Base-by-base conservation (phyloP, 2,113 vertebrate species). In the Pterocles burchelli region DNA sequence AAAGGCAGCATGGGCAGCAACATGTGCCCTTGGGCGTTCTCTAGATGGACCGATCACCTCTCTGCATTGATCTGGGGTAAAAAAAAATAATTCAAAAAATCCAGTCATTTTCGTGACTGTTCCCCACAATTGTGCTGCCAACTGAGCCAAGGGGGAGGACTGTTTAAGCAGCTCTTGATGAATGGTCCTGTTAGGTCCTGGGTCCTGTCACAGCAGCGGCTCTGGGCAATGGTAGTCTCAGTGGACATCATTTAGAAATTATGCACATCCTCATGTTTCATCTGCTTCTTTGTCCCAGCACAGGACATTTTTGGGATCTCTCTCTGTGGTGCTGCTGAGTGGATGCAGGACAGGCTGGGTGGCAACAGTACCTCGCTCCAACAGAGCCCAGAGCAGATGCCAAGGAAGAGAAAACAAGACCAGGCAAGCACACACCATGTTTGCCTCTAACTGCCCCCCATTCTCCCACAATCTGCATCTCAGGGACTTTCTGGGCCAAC, bases 151-250 rank as follows among this genome's bases (percentile, higher is more conserved):
- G 2, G 22, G 3, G 10, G 36, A 55, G 34, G 46, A 17, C 29
- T 15, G 6, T n/a, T 67, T 19, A 45, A 70, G 74, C n/a, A 68
- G 31, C 31, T 59, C 46, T 31, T n/a, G 31, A 7, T 22, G 57
- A 76, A 34, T 21, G 36, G 29, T 20, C 22, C 14, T 43, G 29
- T 25, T 29, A 22, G 28, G 36, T 68, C 15, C 66, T 67, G 36
- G 41, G 11, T 43, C 24, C 31, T 57, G 20, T 28, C 36, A 7
- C 13, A 0, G 2, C 46, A 43, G 55, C 70, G 52, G 43, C 26
- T 8, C n/a, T 4, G 22, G 49, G 54, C 31, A 45, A 7, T 3
- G 1, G 24, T 12, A 36, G 16, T 4, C 33, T 62, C 1, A 0
- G 1, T 2, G 4, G 33, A 41, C 3, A 1, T 18, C 6, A 3